A percentile compares a stretch with the other conserved stretches of the same genome.
phyloP scores from a whole-genome alignment of 2,113 vertebrate species.

The Philantomba maxwellii region DNA sequence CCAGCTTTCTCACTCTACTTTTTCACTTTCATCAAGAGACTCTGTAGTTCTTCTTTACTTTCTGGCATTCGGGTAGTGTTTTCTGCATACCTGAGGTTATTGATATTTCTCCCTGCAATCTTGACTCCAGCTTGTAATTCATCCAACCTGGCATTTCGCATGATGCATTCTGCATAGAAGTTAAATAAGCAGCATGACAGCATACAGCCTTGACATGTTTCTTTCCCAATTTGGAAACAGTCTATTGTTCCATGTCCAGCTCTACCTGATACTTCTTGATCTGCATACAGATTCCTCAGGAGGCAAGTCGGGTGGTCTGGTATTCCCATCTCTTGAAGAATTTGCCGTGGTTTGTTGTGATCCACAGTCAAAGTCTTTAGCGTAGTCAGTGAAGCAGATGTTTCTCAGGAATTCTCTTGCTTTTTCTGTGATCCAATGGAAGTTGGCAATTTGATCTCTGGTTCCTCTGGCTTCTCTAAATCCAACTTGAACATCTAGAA shows the following conservation, averaged over 20 bases:
- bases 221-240: neutral
- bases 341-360: neutral
- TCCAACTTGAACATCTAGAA: neutral
- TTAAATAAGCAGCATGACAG: neutral
- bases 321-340: neutral
- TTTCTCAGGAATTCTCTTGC: neutral
- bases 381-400: neutral
- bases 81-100: neutral
- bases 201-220: neutral
- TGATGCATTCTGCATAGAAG: neutral
- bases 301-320: neutral
- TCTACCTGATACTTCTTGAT: neutral
- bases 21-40: neutral
- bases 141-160: fast-evolving
- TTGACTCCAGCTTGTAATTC: neutral
- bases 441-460: neutral
- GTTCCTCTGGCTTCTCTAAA: neutral
- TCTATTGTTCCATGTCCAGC: fast-evolving
- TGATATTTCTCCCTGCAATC: neutral
- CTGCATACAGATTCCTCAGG: neutral
- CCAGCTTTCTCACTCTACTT: neutral
- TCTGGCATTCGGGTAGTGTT: neutral
- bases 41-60: neutral
- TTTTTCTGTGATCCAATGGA: neutral
- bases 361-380: neutral